Conservation (phyloP, 2,888 invertebrate species). For the Teleiodes luculella region DNA sequence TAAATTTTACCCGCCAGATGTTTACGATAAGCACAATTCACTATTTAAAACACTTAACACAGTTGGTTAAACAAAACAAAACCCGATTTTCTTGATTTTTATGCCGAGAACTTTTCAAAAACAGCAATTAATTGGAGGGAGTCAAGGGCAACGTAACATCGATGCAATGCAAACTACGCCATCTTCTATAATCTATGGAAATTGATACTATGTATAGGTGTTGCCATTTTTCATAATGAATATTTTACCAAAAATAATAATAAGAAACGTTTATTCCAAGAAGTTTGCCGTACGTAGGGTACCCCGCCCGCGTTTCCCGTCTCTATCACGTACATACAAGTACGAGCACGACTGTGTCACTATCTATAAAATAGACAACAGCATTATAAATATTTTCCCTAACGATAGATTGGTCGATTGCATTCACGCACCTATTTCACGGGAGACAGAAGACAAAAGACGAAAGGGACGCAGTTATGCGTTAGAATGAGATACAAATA, state of each 20-base stretch:
- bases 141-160: constrained; percentile 72
- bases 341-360: too few relatives aligned
- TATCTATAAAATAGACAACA: too few relatives aligned
- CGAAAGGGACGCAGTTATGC: too few relatives aligned
- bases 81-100: constrained; percentile 36
- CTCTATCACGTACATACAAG: too few relatives aligned
- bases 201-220: not conserved
- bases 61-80: constrained; percentile 29
- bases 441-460: too few relatives aligned
- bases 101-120: constrained; percentile 51
- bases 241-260: constrained; percentile 2
- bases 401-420: too few relatives aligned
- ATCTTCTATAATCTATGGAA: constrained; percentile 44
- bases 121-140: constrained; percentile 61
- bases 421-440: too few relatives aligned
- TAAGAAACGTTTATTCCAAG: too few relatives aligned
- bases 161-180: constrained; percentile 47
- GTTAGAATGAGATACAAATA: too few relatives aligned
- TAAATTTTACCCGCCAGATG: constrained; percentile 46
- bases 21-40: constrained; percentile 34
- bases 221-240: constrained; percentile 1
- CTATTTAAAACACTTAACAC: constrained; percentile 37
- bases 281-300: too few relatives aligned
- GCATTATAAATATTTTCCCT: too few relatives aligned
- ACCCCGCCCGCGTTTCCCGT: too few relatives aligned